These are phyloP conservation scores for Nomada ferruginata DNA, from an alignment of 2,888 invertebrate species.

Conservation along the genomic window DNA sequence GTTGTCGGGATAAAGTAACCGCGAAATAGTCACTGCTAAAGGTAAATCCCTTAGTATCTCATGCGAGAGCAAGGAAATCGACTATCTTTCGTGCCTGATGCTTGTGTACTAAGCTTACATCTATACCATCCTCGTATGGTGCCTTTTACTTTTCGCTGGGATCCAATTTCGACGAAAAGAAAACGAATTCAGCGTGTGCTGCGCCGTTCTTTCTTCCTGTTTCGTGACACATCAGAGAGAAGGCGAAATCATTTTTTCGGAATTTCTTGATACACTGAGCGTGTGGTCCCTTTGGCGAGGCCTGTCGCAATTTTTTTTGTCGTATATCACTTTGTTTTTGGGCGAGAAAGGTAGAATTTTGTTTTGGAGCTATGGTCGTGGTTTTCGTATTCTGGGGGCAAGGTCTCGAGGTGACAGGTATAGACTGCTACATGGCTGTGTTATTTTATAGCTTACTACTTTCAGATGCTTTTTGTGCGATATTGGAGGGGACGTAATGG, in stretches of 20 bases:
- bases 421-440: background rate
- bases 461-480: background rate
- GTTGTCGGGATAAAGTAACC: constrained; percentile 13
- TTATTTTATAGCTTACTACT: background rate
- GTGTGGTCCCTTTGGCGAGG: background rate
- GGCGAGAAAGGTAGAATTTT: background rate
- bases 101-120: constrained; percentile 8
- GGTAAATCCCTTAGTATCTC: constrained; percentile 10
- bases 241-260: constrained; percentile 6
- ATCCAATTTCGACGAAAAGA: background rate
- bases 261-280: background rate
- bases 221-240: background rate
- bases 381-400: background rate
- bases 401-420: background rate
- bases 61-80: background rate
- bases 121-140: constrained; percentile 3
- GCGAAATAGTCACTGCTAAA: background rate
- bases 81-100: constrained; percentile 10
- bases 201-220: background rate
- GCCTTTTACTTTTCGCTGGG: background rate
- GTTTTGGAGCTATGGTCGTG: too few species aligned
- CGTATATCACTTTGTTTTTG: background rate
- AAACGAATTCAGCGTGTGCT: background rate
- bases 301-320: background rate
- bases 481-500: background rate